These are phyloP conservation scores for Ectemnius cavifrons DNA, from an alignment of 2,888 invertebrate species.

Conservation along the genomic window DNA sequence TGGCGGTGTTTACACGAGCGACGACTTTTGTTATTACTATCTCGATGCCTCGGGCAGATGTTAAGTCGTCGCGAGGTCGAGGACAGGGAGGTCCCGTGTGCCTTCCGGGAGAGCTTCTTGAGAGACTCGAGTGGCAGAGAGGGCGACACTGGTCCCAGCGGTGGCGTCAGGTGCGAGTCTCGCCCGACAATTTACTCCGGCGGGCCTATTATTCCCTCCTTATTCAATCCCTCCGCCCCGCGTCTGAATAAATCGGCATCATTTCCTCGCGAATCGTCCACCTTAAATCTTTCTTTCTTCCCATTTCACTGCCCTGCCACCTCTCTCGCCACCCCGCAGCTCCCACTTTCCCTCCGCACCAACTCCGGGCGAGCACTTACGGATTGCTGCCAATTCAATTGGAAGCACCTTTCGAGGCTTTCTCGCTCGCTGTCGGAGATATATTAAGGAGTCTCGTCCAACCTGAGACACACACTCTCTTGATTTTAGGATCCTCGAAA, in stretches of 20 bases:
- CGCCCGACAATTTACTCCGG: conserved; percentile 53
- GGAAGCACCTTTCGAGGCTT: conserved; percentile 50
- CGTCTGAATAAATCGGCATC: conserved; percentile 66
- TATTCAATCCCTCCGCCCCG: conserved; percentile 65
- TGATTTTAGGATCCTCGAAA: too few relatives aligned
- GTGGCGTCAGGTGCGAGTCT: conserved; percentile 59
- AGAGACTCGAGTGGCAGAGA: not conserved
- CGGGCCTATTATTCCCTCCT: conserved; percentile 65
- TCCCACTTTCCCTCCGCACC: conserved; percentile 26
- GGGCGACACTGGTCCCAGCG: not conserved
- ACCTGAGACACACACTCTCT: conserved; percentile 21
- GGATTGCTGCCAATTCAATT: conserved; percentile 61
- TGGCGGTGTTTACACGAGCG: conserved; percentile 1
- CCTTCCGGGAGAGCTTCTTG: not conserved
- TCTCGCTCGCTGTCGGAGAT: conserved; percentile 48
- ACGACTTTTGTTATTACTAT: conserved; percentile 10
- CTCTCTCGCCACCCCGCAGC: not conserved
- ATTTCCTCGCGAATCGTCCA: conserved; percentile 58
- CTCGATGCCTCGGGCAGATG: not conserved
- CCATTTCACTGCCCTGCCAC: conserved; percentile 43
- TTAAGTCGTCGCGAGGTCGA: conserved; percentile 2
- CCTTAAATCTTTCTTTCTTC: conserved; percentile 56
- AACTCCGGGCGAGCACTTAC: conserved; percentile 19
- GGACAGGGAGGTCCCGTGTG: not conserved
- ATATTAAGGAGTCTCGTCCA: conserved; percentile 51